Evolutionary conservation across 2,113 vertebrate species (phyloP).

Genomic region (Climacteris rufus): DNA sequence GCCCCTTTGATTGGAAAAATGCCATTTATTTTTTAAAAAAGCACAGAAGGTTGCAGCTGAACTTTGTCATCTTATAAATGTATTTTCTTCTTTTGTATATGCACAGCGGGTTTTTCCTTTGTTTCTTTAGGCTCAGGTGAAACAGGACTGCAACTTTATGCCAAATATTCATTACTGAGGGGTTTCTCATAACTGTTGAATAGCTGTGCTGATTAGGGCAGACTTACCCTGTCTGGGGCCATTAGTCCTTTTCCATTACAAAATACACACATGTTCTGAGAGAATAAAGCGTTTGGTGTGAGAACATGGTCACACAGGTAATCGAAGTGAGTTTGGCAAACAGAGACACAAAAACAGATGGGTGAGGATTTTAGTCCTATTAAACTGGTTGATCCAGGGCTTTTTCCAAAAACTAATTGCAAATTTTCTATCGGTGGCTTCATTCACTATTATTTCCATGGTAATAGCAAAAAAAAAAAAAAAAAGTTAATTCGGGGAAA

Average conservation of each 20-base stretch:
- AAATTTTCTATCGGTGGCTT: not conserved
- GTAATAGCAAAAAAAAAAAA: not conserved
- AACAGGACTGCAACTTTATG: conserved; percentile 12
- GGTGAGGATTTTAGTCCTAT: not conserved
- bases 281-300: conserved; percentile 12
- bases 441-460: not conserved
- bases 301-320: conserved; percentile 7
- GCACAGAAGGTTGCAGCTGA: not conserved
- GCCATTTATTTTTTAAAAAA: not conserved
- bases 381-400: not conserved
- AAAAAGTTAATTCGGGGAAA: not conserved
- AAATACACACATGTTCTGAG: not conserved
- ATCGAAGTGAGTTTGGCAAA: conserved; percentile 16
- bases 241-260: conserved; percentile 24
- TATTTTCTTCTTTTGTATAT: conserved; percentile 30
- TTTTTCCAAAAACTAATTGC: conserved; percentile 16
- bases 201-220: conserved; percentile 43
- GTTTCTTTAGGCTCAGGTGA: conserved; percentile 34
- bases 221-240: conserved; percentile 14
- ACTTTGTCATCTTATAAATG: not conserved
- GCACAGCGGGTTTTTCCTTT: not conserved
- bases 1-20: not conserved
- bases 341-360: not conserved
- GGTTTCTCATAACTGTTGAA: not conserved
- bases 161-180: conserved; percentile 12